These are phyloP conservation scores for Eidolon dupreanum DNA, from an alignment of 2,797 vertebrate genomes.

Conservation along the genomic window DNA sequence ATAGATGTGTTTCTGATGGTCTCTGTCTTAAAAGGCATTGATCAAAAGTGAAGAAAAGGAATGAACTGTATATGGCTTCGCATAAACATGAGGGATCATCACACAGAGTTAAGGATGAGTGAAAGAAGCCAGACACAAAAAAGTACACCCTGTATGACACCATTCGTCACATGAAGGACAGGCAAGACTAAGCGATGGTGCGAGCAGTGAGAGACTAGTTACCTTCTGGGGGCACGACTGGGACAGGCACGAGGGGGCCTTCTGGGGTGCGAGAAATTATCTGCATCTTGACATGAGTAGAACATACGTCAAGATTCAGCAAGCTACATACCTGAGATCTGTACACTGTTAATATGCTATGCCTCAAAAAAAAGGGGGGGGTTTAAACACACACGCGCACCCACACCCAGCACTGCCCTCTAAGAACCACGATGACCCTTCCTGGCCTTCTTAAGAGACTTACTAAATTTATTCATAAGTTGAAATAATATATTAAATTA, in stretches of 20 bases:
- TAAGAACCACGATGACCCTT: background rate
- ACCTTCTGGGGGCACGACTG: background rate
- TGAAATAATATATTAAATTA: too few relatives aligned
- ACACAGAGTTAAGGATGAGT: background rate
- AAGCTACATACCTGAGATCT: background rate
- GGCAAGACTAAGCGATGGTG: background rate
- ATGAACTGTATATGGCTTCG: background rate
- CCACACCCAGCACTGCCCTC: background rate
- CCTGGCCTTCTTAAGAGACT: background rate
- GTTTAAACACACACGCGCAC: background rate
- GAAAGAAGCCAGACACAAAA: background rate
- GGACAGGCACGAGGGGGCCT: background rate
- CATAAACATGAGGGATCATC: background rate
- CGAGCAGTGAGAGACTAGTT: background rate
- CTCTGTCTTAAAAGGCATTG: background rate
- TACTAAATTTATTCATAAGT: too few relatives aligned
- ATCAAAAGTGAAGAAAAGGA: background rate
- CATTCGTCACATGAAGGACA: background rate
- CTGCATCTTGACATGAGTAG: background rate
- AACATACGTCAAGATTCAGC: background rate
- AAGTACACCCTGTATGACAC: background rate
- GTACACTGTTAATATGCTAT: background rate
- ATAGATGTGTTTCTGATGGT: background rate
- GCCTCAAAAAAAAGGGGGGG: background rate
- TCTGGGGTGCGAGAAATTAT: background rate